Evolutionary conservation across 2,113 vertebrate species (phyloP), one percentile per base, ranked within the genome.

Genomic region (Emydocephalus ijimae): DNA sequence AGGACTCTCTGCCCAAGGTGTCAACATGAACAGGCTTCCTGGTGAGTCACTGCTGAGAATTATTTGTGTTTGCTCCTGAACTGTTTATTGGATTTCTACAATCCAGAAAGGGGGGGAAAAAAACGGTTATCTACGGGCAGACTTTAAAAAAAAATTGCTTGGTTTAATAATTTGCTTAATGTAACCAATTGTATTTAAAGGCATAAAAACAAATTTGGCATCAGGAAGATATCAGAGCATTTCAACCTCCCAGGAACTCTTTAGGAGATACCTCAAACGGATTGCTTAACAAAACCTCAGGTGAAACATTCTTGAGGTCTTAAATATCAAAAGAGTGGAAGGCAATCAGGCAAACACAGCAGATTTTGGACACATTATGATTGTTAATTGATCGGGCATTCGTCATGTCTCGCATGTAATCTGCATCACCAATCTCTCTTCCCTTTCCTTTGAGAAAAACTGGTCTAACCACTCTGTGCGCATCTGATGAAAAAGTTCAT

Each of bases 11-110:
- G 99, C 99, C 90, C 99, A 99, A 98, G 99, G 99, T 50, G 99
- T 99, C 97, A 99, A 99, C 98, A 99, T 99, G 99, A 99, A 99
- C 98, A 98, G 99, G 96, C 98, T 99, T 97, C 99, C 99, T 95
- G 99, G 99, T 99, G 97, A 99, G 99, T 99, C 89, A 90, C 14
- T 93, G 56, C 92, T 92, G 92, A 96, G 85, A 94, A 93, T 91
- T 94, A 45, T 89, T 96, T 96, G 93, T 91, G 94, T 74, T 92
- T 15, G 48, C 57, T 87, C 24, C 26, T 85, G 74, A 90, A 74
- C n/a, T 90, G 18, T 29, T 93, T 87, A 87, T 52, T 93, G 87
- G 21, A 94, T 85, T 86, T 50, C 56, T 85, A 5, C 45, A 74
- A n/a, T 87, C 94, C 34, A 26, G 59, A 24, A 15, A 59, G 57